A percentile compares a stretch with the other conserved stretches of the same genome.
Conservation (phyloP, 2,113 vertebrate genomes). For the Macaca mulatta region DNA sequence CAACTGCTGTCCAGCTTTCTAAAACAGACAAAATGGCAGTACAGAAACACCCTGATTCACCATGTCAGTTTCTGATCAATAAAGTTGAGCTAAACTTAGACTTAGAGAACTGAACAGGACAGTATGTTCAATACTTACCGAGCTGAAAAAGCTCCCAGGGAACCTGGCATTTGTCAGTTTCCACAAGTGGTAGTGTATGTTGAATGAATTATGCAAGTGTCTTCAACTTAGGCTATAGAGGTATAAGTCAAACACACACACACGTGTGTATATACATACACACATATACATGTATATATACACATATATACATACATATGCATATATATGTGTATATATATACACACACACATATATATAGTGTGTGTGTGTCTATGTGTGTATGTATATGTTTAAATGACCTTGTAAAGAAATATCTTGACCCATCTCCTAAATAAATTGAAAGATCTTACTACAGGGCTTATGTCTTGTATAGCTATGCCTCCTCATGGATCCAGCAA, state of each 20-base stretch:
- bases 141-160: neutral
- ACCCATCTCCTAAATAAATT: neutral
- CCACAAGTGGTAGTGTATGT: neutral
- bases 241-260: neutral
- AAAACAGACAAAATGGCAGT: neutral
- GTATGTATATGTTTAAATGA: neutral
- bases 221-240: neutral
- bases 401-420: neutral
- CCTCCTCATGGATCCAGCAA: neutral
- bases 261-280: too few species aligned
- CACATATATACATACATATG: neutral
- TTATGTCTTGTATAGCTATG: neutral
- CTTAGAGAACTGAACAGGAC: neutral
- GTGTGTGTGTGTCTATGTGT: too few species aligned
- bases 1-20: neutral
- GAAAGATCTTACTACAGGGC: neutral
- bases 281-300: too few species aligned
- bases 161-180: neutral
- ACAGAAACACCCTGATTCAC: neutral
- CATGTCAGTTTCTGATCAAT: neutral
- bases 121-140: neutral
- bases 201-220: neutral
- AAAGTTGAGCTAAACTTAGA: neutral
- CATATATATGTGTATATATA: too few species aligned
- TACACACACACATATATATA: too few species aligned